Conservation (phyloP, 2,797 vertebrate genomes). For the Sphenopsis melanotis region DNA sequence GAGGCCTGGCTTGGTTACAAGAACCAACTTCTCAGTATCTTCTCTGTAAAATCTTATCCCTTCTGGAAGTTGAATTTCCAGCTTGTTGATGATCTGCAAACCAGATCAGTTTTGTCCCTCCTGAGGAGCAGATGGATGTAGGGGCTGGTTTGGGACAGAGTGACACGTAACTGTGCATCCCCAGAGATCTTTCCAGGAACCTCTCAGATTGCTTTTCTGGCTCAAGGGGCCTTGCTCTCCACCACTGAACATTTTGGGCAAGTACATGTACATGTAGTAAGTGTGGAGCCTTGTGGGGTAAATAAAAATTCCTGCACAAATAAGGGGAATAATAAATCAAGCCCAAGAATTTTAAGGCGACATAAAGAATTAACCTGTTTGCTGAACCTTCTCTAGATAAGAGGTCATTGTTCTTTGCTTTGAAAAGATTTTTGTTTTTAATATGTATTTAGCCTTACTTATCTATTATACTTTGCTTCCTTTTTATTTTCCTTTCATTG, state of each 20-base stretch:
- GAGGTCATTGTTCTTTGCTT: constrained; percentile 29
- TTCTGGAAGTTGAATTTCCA: neutral
- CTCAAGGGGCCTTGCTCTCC: neutral
- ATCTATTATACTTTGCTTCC: constrained; percentile 47
- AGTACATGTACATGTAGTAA: neutral
- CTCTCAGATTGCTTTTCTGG: neutral
- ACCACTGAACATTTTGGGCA: neutral
- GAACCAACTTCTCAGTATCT: neutral
- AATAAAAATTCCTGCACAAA: constrained; percentile 7
- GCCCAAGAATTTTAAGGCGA: neutral
- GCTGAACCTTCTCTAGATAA: constrained; percentile 22
- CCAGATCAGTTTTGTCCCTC: neutral
- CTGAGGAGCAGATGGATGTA: neutral
- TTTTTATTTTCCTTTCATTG: constrained; percentile 60
- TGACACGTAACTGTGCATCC: neutral
- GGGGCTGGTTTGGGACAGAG: neutral
- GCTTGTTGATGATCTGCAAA: neutral
- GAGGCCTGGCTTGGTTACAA: neutral
- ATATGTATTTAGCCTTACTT: neutral
- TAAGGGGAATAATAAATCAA: neutral
- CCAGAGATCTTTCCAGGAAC: neutral
- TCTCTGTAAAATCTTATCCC: neutral
- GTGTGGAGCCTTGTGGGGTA: neutral
- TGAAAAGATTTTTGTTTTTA: constrained; percentile 28
- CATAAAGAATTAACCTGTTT: constrained; percentile 1